Conservation (phyloP, 2,888 invertebrate species). For the Oligia strigilis region DNA sequence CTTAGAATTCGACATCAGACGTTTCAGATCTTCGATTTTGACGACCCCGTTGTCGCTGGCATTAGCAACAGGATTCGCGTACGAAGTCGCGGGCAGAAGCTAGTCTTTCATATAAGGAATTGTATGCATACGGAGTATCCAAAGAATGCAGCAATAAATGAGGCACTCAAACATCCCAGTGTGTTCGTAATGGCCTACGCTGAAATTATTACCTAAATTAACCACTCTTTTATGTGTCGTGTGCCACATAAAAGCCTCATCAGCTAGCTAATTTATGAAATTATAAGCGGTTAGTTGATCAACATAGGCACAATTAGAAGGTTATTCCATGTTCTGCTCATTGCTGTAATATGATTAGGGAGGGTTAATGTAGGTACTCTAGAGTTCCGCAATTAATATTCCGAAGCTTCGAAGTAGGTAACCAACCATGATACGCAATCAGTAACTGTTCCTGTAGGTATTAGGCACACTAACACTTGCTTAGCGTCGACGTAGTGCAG, state of each 20-base stretch:
- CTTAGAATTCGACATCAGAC: too few relatives aligned
- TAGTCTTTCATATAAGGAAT: too few relatives aligned
- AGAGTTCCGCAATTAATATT: background rate
- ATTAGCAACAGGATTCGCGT: too few relatives aligned
- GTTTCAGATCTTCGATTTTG: too few relatives aligned
- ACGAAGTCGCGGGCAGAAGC: too few relatives aligned
- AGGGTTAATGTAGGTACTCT: background rate
- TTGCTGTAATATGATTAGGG: background rate
- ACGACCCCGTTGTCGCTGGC: too few relatives aligned
- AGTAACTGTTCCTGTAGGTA: background rate
- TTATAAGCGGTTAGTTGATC: background rate
- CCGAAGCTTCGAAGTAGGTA: background rate
- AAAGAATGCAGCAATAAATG: background rate
- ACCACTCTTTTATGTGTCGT: too few relatives aligned
- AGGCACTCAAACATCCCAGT: background rate
- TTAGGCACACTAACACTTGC: background rate
- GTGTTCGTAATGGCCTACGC: background rate
- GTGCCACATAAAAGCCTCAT: too few relatives aligned
- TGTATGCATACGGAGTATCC: too few relatives aligned
- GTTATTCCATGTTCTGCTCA: background rate
- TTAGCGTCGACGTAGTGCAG: background rate
- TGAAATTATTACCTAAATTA: background rate
- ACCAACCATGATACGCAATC: background rate
- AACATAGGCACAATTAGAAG: background rate
- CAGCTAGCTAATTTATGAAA: background rate